phyloP scores from a whole-genome alignment of 2,797 vertebrate species.

The Hypotaenidia philippensis region DNA sequence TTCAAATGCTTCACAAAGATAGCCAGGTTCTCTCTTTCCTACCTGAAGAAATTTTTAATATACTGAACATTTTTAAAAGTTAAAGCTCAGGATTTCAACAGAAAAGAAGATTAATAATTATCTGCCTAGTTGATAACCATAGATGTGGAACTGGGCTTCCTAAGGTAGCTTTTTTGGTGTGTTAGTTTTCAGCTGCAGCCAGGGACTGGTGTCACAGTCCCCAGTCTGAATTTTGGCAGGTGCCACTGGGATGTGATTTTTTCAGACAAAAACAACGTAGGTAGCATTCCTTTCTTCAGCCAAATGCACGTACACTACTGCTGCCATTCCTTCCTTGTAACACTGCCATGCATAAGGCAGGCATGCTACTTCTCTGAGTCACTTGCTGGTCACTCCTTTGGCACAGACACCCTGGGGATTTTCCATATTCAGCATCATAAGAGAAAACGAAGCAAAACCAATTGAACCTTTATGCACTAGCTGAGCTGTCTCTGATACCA shows the following conservation, averaged over 20 bases:
- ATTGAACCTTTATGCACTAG: neutral
- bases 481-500: neutral
- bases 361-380: neutral
- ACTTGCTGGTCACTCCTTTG: neutral
- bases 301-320: fast-evolving
- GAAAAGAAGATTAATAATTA: neutral
- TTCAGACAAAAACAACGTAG: neutral
- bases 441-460: neutral
- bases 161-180: neutral
- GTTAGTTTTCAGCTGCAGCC: neutral
- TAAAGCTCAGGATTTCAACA: neutral
- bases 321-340: neutral
- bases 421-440: neutral
- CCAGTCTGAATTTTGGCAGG: neutral
- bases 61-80: neutral
- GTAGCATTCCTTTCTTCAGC: neutral
- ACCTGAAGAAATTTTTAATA: neutral
- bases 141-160: neutral
- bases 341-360: neutral
- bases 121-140: neutral
- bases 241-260: neutral
- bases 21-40: neutral
- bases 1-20: neutral
- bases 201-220: neutral
- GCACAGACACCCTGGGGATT: neutral